These are phyloP conservation scores for Hapalemur alaotrensis DNA, from an alignment of 2,797 vertebrate genomes.

Conservation along the genomic window DNA sequence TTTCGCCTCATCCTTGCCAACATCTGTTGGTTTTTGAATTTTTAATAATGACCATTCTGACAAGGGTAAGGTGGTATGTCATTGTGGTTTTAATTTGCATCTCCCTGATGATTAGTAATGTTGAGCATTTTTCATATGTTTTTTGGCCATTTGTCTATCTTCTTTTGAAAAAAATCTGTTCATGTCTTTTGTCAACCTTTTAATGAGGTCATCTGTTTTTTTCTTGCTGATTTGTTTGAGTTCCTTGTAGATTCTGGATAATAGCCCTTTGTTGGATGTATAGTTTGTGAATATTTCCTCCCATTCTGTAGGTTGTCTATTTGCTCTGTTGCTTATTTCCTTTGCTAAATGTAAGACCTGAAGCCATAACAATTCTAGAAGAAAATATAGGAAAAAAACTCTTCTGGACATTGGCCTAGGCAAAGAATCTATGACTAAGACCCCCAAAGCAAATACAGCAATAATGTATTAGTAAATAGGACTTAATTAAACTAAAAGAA, in stretches of 20 bases:
- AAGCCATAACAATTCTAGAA: neutral
- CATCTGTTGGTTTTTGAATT: too few species aligned
- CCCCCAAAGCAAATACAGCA: neutral
- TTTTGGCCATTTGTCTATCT: neutral
- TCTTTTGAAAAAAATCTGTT: neutral
- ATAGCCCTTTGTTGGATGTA: neutral
- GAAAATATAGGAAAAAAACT: neutral
- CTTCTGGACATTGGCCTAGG: neutral
- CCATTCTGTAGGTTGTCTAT: neutral
- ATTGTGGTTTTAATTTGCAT: neutral
- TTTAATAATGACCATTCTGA: neutral
- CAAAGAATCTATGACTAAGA: neutral
- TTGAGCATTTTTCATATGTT: neutral
- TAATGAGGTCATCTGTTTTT: neutral
- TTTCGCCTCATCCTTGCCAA: neutral
- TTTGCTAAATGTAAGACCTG: neutral
- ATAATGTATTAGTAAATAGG: neutral
- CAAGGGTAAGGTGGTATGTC: neutral
- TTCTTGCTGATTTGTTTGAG: neutral
- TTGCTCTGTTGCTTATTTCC: neutral
- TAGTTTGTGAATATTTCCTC: neutral
- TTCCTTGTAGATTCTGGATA: neutral
- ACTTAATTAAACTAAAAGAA: neutral
- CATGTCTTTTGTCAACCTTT: neutral
- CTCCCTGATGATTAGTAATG: neutral